Percentiles rank a stretch among this genome's conserved stretches.
Evolutionary conservation across 2,888 invertebrate species (phyloP).

Genomic region (Tenthredo amoena): DNA sequence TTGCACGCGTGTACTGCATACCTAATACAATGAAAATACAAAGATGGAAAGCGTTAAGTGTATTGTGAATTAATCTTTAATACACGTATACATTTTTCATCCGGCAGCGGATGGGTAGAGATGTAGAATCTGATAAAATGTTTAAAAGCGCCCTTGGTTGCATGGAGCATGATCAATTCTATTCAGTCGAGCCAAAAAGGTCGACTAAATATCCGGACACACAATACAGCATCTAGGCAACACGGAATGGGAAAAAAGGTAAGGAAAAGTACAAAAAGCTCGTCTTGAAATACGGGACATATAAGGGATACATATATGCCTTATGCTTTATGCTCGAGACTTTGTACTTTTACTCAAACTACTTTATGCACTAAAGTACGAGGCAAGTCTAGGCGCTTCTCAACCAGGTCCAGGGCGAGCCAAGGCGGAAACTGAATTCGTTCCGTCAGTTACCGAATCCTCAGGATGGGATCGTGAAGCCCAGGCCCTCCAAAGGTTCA

Average conservation of each 20-base stretch:
- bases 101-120: conserved; percentile 43
- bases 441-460: conserved; percentile 44
- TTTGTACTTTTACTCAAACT: conserved; percentile 45
- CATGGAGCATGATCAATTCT: conserved; percentile 46
- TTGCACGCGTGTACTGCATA: conserved; percentile 33
- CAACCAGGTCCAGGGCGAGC: conserved; percentile 25
- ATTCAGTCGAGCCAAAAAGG: conserved; percentile 33
- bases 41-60: conserved; percentile 39
- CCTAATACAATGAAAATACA: conserved; percentile 27
- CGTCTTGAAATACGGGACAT: conserved; percentile 42
- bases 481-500: conserved; percentile 35
- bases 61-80: conserved; percentile 48
- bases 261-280: conserved; percentile 13
- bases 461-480: conserved; percentile 21
- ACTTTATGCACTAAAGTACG: conserved; percentile 46
- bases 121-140: conserved; percentile 50
- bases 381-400: conserved; percentile 36
- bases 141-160: conserved; percentile 44
- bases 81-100: conserved; percentile 47
- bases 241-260: conserved; percentile 8
- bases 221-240: conserved; percentile 31
- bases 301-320: conserved; percentile 29
- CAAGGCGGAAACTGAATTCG: conserved; percentile 47
- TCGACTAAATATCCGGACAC: conserved; percentile 45
- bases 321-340: conserved; percentile 40